Conservation (phyloP, 2,797 vertebrate species). For the Morus bassanus region DNA sequence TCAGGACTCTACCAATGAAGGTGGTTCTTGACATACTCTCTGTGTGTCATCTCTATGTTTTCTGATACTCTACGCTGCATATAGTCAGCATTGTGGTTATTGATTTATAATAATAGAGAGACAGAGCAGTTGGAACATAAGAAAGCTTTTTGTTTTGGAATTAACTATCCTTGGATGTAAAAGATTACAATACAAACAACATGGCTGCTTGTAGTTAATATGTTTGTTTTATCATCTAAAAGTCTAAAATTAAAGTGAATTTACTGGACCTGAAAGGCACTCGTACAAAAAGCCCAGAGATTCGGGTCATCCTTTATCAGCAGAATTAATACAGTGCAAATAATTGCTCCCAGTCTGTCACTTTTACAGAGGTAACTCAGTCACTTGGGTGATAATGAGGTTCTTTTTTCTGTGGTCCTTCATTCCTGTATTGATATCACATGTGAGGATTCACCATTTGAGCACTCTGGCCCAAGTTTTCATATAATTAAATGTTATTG, state of each 20-base stretch:
- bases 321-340: neutral
- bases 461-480: neutral
- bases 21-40: neutral
- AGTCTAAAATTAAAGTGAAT: neutral
- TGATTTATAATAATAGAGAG: neutral
- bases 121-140: neutral
- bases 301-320: neutral
- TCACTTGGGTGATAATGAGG: neutral
- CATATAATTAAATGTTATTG: neutral
- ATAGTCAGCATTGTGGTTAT: neutral
- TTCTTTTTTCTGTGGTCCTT: neutral
- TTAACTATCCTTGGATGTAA: neutral
- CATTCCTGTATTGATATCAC: neutral
- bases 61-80: neutral
- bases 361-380: neutral
- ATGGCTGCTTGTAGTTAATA: neutral
- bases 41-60: neutral
- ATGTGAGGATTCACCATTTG: neutral
- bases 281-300: neutral
- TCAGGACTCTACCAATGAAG: neutral
- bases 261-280: neutral
- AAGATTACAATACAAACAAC: neutral
- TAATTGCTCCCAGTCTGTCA: neutral
- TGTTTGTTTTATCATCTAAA: neutral
- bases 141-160: neutral